Percentiles rank a stretch among this genome's conserved stretches.
phyloP scores from a whole-genome alignment of 2,797 vertebrate species.

The Falco berigora region DNA sequence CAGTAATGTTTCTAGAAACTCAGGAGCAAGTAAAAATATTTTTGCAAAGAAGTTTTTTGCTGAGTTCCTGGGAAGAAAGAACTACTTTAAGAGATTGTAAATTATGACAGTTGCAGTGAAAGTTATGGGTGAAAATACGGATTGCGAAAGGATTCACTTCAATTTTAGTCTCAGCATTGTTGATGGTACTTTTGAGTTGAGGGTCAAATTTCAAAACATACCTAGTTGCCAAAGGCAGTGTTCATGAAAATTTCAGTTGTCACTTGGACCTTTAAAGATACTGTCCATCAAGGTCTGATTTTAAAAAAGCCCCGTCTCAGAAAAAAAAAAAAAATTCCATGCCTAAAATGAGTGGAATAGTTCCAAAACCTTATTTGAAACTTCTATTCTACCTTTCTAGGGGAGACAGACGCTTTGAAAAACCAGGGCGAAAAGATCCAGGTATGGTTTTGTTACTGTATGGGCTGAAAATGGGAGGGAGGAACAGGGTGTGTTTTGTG shows the following conservation, averaged over 20 bases:
- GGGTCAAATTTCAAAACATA: not conserved
- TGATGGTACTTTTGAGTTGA: not conserved
- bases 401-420: constrained; percentile 98
- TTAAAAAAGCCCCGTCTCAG: not conserved
- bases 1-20: not conserved
- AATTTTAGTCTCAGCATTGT: not conserved
- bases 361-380: constrained; percentile 63
- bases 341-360: not conserved
- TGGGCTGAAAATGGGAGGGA: constrained; percentile 40
- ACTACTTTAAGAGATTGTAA: not conserved
- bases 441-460: constrained; percentile 76
- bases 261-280: not conserved
- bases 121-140: not conserved
- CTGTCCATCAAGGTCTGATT: not conserved
- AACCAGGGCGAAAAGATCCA: constrained; percentile 97
- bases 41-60: not conserved
- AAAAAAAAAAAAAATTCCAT: not conserved
- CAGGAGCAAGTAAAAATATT: not conserved
- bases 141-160: not conserved
- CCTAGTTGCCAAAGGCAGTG: not conserved
- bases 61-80: not conserved
- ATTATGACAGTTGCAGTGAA: not conserved
- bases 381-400: constrained; percentile 74
- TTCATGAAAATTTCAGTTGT: not conserved
- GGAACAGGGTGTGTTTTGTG: constrained; percentile 1